Percentiles rank a stretch among this genome's conserved stretches.
Conservation (phyloP, 2,797 vertebrate species). For the Acanthurus leucopareius region DNA sequence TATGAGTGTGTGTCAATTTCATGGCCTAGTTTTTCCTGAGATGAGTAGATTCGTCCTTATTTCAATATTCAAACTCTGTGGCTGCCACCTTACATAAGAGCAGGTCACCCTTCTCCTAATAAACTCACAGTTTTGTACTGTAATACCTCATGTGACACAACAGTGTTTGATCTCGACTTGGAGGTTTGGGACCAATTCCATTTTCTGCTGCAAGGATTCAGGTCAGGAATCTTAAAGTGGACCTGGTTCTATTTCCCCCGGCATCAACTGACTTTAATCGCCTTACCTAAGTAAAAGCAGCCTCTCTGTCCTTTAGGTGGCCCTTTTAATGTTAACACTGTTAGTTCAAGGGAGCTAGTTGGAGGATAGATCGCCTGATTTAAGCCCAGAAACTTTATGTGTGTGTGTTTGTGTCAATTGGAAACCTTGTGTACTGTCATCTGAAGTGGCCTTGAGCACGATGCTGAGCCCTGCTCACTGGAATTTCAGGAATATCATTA, state of each 20-base stretch:
- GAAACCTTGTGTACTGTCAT: not conserved
- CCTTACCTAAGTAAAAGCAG: constrained; percentile 19
- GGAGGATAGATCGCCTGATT: not conserved
- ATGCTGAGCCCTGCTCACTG: not conserved
- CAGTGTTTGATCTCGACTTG: constrained; percentile 36
- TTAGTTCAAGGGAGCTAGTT: not conserved
- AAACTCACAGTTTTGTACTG: constrained; percentile 2
- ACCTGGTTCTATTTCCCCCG: constrained; percentile 43
- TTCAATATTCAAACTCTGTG: constrained; percentile 69
- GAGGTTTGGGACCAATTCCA: constrained; percentile 69
- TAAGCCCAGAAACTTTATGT: not conserved
- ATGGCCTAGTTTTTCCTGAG: constrained; percentile 54
- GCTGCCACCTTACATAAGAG: constrained; percentile 11
- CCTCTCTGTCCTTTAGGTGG: constrained; percentile 23
- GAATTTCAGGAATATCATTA: constrained; percentile 20
- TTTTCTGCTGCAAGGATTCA: constrained; percentile 67
- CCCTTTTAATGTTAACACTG: not conserved
- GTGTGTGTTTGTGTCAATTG: constrained; percentile 1
- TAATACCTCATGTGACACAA: constrained; percentile 19
- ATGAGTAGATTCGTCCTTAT: constrained; percentile 56
- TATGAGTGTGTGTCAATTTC: constrained; percentile 35
- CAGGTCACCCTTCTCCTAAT: constrained; percentile 5
- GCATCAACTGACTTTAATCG: constrained; percentile 35
- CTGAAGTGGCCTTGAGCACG: constrained; percentile 33
- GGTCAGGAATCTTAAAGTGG: constrained; percentile 74